A percentile compares a stretch with the other conserved stretches of the same genome.
Evolutionary conservation across 2,113 vertebrate species (phyloP).

Genomic region (Baryphthengus martii): DNA sequence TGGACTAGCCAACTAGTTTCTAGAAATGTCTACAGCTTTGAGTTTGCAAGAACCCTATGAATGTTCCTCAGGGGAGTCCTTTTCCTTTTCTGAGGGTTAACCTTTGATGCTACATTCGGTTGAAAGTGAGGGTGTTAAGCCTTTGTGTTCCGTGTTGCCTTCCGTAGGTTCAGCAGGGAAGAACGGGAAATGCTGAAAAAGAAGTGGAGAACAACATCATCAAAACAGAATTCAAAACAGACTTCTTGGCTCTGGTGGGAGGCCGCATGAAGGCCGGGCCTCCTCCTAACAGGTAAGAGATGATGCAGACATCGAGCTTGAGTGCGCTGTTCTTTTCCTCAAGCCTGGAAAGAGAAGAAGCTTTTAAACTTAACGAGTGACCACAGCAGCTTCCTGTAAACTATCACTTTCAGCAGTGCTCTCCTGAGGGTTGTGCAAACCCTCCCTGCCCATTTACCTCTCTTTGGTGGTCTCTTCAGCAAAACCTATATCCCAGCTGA

Average conservation of each 20-base stretch:
- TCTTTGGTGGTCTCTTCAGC: neutral
- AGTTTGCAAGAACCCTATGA: neutral
- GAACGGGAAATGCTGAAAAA: slow-evolving; percentile 67
- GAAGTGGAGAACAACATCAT: slow-evolving; percentile 64
- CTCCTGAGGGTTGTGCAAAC: neutral
- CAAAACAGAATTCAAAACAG: slow-evolving; percentile 71
- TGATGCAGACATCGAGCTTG: neutral
- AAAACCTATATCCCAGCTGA: neutral
- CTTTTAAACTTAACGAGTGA: too few relatives aligned
- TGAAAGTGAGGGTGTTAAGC: neutral
- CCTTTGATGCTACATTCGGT: neutral
- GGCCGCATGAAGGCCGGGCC: slow-evolving; percentile 61
- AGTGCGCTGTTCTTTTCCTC: neutral
- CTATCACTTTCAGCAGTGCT: neutral
- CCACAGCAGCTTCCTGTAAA: neutral
- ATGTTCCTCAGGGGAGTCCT: neutral
- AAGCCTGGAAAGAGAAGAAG: neutral
- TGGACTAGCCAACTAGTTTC: neutral
- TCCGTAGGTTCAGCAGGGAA: slow-evolving; percentile 73
- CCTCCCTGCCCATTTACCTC: neutral
- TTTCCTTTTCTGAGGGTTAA: neutral
- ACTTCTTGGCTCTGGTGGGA: slow-evolving; percentile 60
- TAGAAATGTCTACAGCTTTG: neutral
- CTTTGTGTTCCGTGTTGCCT: accelerated
- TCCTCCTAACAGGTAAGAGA: slow-evolving; percentile 68